Percentiles rank a stretch among this genome's conserved stretches.
These are phyloP conservation scores for Protomyctophum bolini DNA, from an alignment of 2,113 vertebrate genomes.

Conservation along the genomic window DNA sequence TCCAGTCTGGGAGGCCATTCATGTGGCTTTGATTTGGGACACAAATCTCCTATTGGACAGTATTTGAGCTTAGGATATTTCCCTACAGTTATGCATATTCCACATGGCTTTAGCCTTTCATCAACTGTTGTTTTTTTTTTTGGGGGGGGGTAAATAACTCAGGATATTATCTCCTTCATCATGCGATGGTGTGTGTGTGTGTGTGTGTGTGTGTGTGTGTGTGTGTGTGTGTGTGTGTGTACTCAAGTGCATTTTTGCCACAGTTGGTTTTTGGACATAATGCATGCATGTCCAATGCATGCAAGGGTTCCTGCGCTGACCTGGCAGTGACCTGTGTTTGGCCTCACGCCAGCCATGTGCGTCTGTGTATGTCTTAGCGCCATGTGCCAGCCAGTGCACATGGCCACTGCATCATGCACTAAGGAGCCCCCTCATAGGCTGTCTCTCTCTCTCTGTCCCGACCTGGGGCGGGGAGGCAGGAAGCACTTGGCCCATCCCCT, in stretches of 20 bases:
- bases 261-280: too few species aligned
- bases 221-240: conserved; percentile 22
- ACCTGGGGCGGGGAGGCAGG: conserved; percentile 14
- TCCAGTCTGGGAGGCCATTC: too few species aligned
- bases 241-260: background rate
- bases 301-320: conserved; percentile 16
- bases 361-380: conserved; percentile 42
- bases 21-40: too few species aligned
- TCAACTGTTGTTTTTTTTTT: background rate
- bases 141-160: too few species aligned
- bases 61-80: background rate
- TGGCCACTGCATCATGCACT: conserved; percentile 46
- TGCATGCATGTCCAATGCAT: too few species aligned
- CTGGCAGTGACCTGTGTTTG: conserved; percentile 42
- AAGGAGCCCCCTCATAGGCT: conserved; percentile 34
- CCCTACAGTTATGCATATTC: background rate
- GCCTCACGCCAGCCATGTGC: conserved; percentile 47
- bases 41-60: background rate
- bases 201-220: conserved; percentile 12
- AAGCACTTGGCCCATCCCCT: conserved; percentile 14
- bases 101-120: background rate
- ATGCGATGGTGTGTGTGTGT: conserved; percentile 13
- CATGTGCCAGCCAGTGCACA: conserved; percentile 67
- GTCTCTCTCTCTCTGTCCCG: conserved; percentile 17
- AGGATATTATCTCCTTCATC: background rate